These are phyloP conservation scores for Aptenodytes patagonicus DNA, from an alignment of 2,113 vertebrate species.

Conservation along the genomic window DNA sequence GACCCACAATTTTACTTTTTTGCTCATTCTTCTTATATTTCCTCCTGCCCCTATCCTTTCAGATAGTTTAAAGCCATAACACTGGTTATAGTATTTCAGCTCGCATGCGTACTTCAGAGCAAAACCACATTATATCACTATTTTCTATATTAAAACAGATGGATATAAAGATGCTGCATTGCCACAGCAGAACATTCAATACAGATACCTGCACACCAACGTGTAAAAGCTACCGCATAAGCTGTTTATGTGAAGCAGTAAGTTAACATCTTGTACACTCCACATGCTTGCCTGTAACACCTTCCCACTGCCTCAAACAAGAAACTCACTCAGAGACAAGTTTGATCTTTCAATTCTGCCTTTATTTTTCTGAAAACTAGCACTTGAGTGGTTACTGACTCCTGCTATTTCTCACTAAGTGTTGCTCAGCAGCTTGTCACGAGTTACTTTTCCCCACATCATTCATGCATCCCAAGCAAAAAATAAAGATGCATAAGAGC, in stretches of 20 bases:
- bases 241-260: neutral
- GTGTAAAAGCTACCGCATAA: neutral
- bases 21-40: neutral
- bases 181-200: neutral
- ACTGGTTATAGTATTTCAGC: neutral
- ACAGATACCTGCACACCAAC: neutral
- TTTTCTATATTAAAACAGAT: neutral
- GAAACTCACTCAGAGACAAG: neutral
- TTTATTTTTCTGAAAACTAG: conserved; percentile 4
- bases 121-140: neutral
- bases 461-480: neutral
- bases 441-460: conserved; percentile 15
- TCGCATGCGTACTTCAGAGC: neutral
- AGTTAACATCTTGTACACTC: neutral
- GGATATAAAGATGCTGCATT: neutral
- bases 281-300: neutral
- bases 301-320: conserved; percentile 39
- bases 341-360: neutral
- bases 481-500: neutral
- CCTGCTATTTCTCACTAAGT: neutral
- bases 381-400: neutral
- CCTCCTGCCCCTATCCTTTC: neutral
- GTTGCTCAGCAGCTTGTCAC: conserved; percentile 25
- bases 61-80: neutral
- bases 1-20: neutral